Base-by-base conservation (phyloP, 2,888 invertebrate species). In the Scaptomyza polygonia region DNA sequence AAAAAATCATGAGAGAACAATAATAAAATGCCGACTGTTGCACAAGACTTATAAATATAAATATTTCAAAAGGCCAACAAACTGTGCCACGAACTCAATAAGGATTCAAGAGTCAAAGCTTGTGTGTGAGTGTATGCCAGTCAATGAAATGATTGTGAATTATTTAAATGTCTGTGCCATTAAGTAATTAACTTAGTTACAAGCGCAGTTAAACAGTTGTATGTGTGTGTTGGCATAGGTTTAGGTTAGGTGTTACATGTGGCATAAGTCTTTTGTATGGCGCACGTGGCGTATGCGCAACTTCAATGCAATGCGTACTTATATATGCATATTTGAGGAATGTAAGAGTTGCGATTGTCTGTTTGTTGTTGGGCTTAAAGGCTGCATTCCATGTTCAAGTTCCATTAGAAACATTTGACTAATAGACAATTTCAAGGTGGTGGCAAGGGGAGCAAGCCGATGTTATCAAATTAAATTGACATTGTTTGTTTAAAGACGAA, bases 81-180 rank as follows among this genome's bases (percentile, higher is more conserved):
- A 69, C 64, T 77, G 66, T 79, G 73, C 47, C 58, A 61, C 53
- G 57, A 54, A 54, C 55, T 32, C 40, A 66, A 63, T 75, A 56
- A 55, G 61, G 57, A 58, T 79, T 63, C 67, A 58, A 68, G 72
- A 63, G 53, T 49, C 3, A 9, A 39, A 45, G 11, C 52, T 21
- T 29, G 54, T 34, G 27, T 36, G 48, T 29, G 16, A 58, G 45
- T 72, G 58, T 68, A 32, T n/a, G 84, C 69, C 76, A 79, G 84
- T 81, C 82, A 84, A 82, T 83, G 84, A 79, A 82, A 73, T 72
- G 78, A 76, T 81, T 72, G 79, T 83, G 79, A 79, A 79, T 79
- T 84, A 84, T 83, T 82, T 70, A 84, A 67, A 67, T 65, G 61
- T 44, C 71, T 72, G 65, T 76, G 78, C 78, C 81, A 85, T 85